Evolutionary conservation across 2,888 invertebrate genomes (phyloP).

Genomic region (Latheticus oryzae): DNA sequence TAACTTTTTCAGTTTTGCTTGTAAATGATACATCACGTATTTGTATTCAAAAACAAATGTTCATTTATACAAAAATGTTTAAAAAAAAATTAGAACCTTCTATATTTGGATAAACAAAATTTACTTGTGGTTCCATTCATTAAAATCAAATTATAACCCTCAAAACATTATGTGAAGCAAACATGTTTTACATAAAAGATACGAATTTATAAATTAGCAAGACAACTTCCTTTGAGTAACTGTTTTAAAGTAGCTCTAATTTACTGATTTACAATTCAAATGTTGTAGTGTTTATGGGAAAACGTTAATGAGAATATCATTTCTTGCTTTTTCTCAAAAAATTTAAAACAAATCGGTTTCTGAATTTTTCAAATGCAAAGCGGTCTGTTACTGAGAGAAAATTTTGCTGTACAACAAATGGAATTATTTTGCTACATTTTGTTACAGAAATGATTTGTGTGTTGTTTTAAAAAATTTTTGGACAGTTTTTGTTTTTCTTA

Average conservation of each 20-base stretch:
- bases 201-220: slow-evolving; percentile 8
- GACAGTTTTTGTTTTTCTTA: not conserved
- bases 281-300: not conserved
- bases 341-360: no score
- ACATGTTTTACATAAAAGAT: no score
- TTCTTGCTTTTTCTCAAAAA: no score
- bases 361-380: no score
- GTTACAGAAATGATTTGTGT: no score
- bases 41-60: slow-evolving; percentile 1
- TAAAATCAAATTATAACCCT: not conserved
- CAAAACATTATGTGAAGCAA: no score
- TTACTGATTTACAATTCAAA: slow-evolving; percentile 12
- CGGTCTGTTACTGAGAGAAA: no score
- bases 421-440: no score
- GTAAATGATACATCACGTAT: not conserved
- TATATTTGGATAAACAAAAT: slow-evolving; percentile 3
- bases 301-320: not conserved
- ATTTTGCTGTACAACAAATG: no score
- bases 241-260: slow-evolving; percentile 10
- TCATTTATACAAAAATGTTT: not conserved
- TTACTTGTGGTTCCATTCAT: not conserved
- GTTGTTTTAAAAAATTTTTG: slow-evolving; percentile 7
- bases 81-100: slow-evolving; percentile 6
- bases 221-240: not conserved
- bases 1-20: no score